Base-by-base conservation (phyloP, 2,113 vertebrate species). In the Oncorhynchus tshawytscha region DNA sequence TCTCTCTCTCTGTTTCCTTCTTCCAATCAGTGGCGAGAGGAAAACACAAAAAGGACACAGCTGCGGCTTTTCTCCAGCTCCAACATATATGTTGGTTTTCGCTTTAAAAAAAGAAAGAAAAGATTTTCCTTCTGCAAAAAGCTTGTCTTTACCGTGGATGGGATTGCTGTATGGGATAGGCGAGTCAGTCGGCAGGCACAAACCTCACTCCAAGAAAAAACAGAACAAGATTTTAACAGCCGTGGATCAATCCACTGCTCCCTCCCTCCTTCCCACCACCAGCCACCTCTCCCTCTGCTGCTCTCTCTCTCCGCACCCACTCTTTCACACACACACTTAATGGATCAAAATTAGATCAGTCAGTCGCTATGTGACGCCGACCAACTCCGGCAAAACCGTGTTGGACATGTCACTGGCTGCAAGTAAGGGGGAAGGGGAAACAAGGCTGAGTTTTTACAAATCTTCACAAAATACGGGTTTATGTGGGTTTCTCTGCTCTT, bases 181-280 rank as follows among this genome's bases (percentile, higher is more conserved):
- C 78, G 89, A 92, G 88, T 87, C 88, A 89, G 91, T 91, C 91
- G 86, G 86, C 92, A 89, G 89, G 90, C 88, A 88, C 84, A 88
- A 89, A 92, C 89, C 91, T 92, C 89, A 92, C 90, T 94, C 90
- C 87, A 88, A 91, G 88, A 91, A 91, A 91, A 93, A 92, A 85
- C 86, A 85, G 89, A 92, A 93, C 91, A 92, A 93, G 88, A 91
- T 92, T 92, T 93, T 90, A 90, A 92, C 91, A 91, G 92, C 91
- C 89, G 89, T 90, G 85, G 90, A 94, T 93, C 92, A 93, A 93
- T 92, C 91, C 90, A 92, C 85, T 87, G 89, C 76, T 91, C 87
- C 85, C 48, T 76, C 74, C 66, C 67, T n/a, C 74, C 66, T 62
- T n/a, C 66, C 73, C 74, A 76, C 67, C 73, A 67, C 71, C 67